Evolutionary conservation across 2,888 invertebrate genomes (phyloP).

Genomic region (Hypselothyrea guttata): DNA sequence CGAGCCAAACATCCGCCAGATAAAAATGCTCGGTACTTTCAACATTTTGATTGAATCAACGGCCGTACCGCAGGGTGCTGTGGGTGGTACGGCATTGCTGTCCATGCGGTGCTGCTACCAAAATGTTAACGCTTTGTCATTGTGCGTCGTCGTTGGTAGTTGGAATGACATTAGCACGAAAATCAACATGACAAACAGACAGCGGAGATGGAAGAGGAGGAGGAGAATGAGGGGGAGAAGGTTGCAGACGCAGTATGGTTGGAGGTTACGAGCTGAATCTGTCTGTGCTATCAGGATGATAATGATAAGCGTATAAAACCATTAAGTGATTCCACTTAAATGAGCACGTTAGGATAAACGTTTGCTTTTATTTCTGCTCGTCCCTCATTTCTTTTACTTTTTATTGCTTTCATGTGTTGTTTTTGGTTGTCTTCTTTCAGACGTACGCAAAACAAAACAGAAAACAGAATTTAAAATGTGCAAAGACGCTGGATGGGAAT

Average conservation of each 20-base stretch:
- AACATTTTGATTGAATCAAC: slow-evolving; percentile 67
- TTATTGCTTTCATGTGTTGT: too few species aligned
- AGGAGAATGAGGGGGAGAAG: background rate
- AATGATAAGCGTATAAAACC: slow-evolving; percentile 80
- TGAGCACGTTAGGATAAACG: slow-evolving; percentile 70
- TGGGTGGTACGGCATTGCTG: background rate
- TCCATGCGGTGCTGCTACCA: background rate
- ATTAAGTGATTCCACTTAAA: slow-evolving; percentile 81
- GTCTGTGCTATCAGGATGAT: slow-evolving; percentile 47
- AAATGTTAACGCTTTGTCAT: slow-evolving; percentile 36
- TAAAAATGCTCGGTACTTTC: slow-evolving; percentile 58
- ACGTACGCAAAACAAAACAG: slow-evolving; percentile 21
- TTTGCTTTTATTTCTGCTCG: slow-evolving; percentile 15
- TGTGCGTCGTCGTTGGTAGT: slow-evolving; percentile 19
- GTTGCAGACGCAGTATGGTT: background rate
- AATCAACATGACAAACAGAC: background rate
- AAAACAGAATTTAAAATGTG: background rate
- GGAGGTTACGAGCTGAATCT: background rate
- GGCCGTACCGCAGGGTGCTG: slow-evolving; percentile 9
- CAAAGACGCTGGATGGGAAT: background rate
- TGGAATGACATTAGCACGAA: slow-evolving; percentile 21
- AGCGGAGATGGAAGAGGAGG: background rate
- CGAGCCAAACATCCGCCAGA: slow-evolving; percentile 75
- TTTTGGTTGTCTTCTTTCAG: slow-evolving; percentile 16
- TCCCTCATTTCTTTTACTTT: background rate